Percentiles rank a stretch among this genome's conserved stretches.
phyloP scores from a whole-genome alignment of 2,888 invertebrate genomes.

The Sarcophaga variegata region DNA sequence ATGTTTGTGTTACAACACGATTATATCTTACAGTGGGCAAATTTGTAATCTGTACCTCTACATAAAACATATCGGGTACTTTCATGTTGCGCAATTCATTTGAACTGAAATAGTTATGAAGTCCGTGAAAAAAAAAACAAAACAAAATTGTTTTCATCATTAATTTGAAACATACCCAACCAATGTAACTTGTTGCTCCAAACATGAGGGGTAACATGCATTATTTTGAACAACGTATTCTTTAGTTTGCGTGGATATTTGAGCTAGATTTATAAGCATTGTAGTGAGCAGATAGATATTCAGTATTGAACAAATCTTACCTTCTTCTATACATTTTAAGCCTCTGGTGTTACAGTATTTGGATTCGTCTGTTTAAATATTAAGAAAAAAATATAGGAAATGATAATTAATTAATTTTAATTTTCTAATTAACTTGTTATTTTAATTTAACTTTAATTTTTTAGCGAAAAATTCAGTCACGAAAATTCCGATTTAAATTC shows the following conservation, averaged over 20 bases:
- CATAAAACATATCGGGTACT: constrained; percentile 35
- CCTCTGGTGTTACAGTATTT: constrained; percentile 68
- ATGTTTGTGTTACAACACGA: constrained; percentile 74
- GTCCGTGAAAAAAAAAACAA: too few relatives aligned
- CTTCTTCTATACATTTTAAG: constrained; percentile 68
- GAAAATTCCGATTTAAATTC: too few relatives aligned
- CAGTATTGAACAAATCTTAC: constrained; percentile 43
- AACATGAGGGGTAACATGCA: constrained; percentile 74
- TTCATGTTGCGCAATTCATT: constrained; percentile 58
- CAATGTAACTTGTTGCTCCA: constrained; percentile 74
- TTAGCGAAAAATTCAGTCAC: too few relatives aligned
- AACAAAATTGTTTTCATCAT: neutral
- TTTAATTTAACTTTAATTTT: too few relatives aligned
- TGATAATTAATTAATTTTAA: neutral
- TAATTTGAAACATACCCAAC: constrained; percentile 72
- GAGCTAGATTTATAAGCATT: constrained; percentile 61
- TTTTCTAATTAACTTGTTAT: too few relatives aligned
- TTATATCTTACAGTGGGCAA: constrained; percentile 72
- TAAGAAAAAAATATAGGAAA: constrained; percentile 19
- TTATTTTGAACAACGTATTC: constrained; percentile 71
- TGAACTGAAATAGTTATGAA: constrained; percentile 63
- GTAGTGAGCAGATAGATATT: neutral
- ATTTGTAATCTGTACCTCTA: constrained; percentile 72
- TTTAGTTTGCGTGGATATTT: constrained; percentile 71
- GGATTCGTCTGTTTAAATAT: constrained; percentile 57